Conservation (phyloP, 2,888 invertebrate genomes). For the Laothoe populi region DNA sequence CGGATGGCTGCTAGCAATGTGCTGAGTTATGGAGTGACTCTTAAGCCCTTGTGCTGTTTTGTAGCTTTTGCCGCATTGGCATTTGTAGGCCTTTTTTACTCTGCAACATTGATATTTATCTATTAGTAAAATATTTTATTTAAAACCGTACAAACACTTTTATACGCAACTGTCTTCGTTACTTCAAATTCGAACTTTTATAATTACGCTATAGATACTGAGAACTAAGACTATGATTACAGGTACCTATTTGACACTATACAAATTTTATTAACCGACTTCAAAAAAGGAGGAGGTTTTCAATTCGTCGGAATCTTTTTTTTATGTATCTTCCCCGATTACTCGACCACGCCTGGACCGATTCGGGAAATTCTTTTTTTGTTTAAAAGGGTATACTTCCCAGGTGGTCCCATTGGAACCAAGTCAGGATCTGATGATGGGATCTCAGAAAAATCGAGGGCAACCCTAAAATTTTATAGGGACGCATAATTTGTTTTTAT, state of each 20-base stretch:
- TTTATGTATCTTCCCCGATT: no score
- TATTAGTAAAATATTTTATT: neutral
- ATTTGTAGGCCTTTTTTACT: conserved; percentile 91
- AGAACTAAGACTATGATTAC: conserved; percentile 5
- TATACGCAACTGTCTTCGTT: neutral
- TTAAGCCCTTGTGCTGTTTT: conserved; percentile 92
- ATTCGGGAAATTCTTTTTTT: no score
- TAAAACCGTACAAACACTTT: neutral
- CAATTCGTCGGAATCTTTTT: no score
- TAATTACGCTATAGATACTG: neutral
- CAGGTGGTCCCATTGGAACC: no score
- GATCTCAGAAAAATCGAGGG: no score
- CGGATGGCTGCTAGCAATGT: conserved; percentile 50
- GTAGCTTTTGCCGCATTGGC: conserved; percentile 94
- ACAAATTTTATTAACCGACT: no score
- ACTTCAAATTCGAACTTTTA: neutral
- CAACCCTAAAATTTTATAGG: no score
- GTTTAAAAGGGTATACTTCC: no score
- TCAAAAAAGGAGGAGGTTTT: no score
- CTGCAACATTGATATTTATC: conserved; percentile 74
- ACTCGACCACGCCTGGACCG: no score
- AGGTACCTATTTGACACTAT: conserved; percentile 2
- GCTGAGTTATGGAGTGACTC: conserved; percentile 85
- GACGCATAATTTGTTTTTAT: no score
- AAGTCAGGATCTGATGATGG: no score